Conservation (phyloP, 1,140 invertebrate species). For the Periplaneta americana region DNA sequence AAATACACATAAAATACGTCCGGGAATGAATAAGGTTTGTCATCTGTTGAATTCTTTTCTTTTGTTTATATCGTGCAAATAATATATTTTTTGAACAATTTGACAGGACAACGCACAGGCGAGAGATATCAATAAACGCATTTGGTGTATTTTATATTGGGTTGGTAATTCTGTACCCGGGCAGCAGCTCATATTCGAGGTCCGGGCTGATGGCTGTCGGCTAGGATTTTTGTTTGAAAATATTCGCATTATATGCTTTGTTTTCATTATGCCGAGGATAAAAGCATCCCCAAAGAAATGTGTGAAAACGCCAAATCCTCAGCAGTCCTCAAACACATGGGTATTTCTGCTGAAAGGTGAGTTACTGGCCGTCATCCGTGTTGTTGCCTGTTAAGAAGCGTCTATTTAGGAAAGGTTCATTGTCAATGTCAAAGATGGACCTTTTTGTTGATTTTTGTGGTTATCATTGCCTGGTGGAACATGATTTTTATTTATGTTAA, state of each 20-base stretch:
- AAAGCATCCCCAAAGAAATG: slow-evolving; percentile 50
- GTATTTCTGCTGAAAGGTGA: slow-evolving; percentile 58
- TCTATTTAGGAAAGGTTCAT: slow-evolving; percentile 12
- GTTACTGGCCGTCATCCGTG: slow-evolving; percentile 13
- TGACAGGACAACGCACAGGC: not conserved
- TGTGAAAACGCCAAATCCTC: slow-evolving; percentile 36
- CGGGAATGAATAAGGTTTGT: too few species aligned
- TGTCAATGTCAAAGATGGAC: slow-evolving; percentile 14
- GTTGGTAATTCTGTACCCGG: slow-evolving; percentile 3
- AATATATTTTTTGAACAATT: too few species aligned
- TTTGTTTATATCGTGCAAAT: too few species aligned
- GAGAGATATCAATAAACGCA: not conserved
- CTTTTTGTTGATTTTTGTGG: not conserved
- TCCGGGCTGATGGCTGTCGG: slow-evolving; percentile 2
- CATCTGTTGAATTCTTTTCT: too few species aligned
- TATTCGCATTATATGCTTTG: not conserved
- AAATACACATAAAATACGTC: too few species aligned
- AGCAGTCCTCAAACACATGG: slow-evolving; percentile 49
- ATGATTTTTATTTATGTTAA: not conserved
- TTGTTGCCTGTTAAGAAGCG: not conserved
- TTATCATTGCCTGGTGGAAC: not conserved
- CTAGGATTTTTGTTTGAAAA: not conserved
- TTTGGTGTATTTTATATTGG: not conserved
- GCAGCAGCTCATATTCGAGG: slow-evolving; percentile 5
- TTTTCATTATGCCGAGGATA: slow-evolving; percentile 42